Percentiles rank a stretch among this genome's conserved stretches.
These are phyloP conservation scores for Onthophagus taurus DNA, from an alignment of 1,140 invertebrate species.

Conservation along the genomic window DNA sequence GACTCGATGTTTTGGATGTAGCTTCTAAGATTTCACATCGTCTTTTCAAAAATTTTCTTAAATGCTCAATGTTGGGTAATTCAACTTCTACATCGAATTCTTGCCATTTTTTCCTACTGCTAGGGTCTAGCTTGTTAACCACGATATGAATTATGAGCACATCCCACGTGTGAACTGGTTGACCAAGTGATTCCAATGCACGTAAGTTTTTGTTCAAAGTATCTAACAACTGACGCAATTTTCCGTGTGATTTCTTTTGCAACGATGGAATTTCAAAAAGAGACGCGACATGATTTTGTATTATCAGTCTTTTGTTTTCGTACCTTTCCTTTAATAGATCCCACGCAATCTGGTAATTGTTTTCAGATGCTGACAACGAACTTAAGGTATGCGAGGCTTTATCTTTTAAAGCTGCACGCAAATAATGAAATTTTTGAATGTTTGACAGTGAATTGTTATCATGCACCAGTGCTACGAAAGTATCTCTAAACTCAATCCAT, in stretches of 20 bases:
- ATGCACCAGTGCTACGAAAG: slow-evolving; percentile 2
- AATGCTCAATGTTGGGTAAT: slow-evolving; percentile 2
- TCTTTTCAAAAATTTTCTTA: slow-evolving; percentile 2
- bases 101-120: slow-evolving; percentile 3
- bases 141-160: not conserved
- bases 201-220: not conserved
- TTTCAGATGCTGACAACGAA: not conserved
- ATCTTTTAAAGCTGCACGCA: slow-evolving; percentile 8
- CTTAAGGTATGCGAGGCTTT: slow-evolving; percentile 10
- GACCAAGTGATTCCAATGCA: not conserved
- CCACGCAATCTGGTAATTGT: slow-evolving; percentile 5
- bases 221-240: not conserved
- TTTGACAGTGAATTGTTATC: slow-evolving; percentile 7
- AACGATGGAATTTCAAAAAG: slow-evolving; percentile 2
- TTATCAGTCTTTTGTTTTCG: slow-evolving; percentile 7
- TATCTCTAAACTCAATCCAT: slow-evolving; percentile 5
- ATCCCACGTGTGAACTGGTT: not conserved
- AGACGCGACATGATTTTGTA: not conserved
- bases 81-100: not conserved
- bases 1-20: not conserved
- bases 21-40: slow-evolving; percentile 1
- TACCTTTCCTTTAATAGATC: slow-evolving; percentile 1
- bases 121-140: not conserved
- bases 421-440: slow-evolving; percentile 18
- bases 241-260: not conserved